Percentiles rank a stretch among this genome's conserved stretches.
Conservation (phyloP, 2,888 invertebrate genomes). For the Creontiades dilutus region DNA sequence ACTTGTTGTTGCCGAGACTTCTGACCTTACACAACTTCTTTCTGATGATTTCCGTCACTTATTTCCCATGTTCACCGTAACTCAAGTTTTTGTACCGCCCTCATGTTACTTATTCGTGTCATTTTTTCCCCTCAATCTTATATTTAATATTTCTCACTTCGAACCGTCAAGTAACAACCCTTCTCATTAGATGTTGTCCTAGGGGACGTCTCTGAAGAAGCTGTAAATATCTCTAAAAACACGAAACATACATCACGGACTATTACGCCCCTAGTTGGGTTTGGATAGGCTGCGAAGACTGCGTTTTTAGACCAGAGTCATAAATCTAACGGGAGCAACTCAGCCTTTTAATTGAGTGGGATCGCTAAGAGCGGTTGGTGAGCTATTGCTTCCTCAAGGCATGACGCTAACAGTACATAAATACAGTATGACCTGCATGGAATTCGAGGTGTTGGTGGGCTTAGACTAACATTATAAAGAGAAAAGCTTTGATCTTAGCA, state of each 20-base stretch:
- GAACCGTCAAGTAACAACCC: constrained; percentile 36
- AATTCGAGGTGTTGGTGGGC: too few relatives aligned
- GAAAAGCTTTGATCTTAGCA: too few relatives aligned
- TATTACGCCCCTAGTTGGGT: neutral
- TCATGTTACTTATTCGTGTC: neutral
- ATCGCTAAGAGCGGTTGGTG: constrained; percentile 9
- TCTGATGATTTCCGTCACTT: neutral
- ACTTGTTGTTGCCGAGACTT: neutral
- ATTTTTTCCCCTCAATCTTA: neutral
- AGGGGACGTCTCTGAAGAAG: neutral
- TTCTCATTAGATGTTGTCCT: neutral
- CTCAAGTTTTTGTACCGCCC: neutral
- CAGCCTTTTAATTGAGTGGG: neutral
- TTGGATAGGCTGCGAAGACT: neutral
- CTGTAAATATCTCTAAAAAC: constrained; percentile 36
- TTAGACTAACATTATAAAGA: too few relatives aligned
- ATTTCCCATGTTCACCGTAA: neutral
- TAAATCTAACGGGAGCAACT: constrained; percentile 10
- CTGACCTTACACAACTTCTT: neutral
- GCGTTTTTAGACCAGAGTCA: neutral
- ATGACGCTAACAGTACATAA: neutral
- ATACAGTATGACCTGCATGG: too few relatives aligned
- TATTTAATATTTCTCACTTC: constrained; percentile 25
- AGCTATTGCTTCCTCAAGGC: constrained; percentile 16
- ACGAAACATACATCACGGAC: constrained; percentile 24